These are phyloP conservation scores for Podocnemis expansa DNA, from an alignment of 2,113 vertebrate genomes.

Conservation along the genomic window DNA sequence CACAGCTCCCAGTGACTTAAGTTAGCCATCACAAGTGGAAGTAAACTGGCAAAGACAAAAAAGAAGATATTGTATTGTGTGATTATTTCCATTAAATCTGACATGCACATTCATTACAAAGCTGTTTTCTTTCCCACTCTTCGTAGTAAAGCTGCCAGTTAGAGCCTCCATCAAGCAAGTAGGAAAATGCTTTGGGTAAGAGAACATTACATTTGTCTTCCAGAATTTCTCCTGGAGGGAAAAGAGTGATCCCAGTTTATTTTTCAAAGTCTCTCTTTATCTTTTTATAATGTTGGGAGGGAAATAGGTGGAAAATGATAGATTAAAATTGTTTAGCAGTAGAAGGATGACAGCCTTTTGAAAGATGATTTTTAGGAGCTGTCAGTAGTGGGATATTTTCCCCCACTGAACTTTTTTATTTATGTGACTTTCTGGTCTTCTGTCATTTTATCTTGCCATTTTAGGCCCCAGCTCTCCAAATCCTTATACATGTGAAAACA, in stretches of 20 bases:
- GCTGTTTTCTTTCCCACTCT: conserved; percentile 1
- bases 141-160: conserved; percentile 51
- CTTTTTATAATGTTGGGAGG: neutral
- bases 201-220: neutral
- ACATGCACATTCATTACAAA: neutral
- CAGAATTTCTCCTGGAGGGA: neutral
- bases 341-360: neutral
- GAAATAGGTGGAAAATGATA: neutral
- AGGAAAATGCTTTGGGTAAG: conserved; percentile 62
- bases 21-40: neutral
- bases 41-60: neutral
- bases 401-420: neutral
- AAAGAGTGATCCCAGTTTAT: neutral
- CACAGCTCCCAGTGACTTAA: neutral
- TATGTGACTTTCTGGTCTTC: neutral
- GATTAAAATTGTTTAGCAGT: neutral
- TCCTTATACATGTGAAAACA: neutral
- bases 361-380: neutral
- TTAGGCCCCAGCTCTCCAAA: neutral
- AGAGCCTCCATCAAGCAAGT: conserved; percentile 32
- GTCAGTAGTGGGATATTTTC: neutral
- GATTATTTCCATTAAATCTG: neutral
- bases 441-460: neutral
- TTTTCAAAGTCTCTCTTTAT: conserved; percentile 11
- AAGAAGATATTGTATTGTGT: neutral